Base-by-base conservation (phyloP, 2,888 invertebrate species). In the Lasiommata megera region DNA sequence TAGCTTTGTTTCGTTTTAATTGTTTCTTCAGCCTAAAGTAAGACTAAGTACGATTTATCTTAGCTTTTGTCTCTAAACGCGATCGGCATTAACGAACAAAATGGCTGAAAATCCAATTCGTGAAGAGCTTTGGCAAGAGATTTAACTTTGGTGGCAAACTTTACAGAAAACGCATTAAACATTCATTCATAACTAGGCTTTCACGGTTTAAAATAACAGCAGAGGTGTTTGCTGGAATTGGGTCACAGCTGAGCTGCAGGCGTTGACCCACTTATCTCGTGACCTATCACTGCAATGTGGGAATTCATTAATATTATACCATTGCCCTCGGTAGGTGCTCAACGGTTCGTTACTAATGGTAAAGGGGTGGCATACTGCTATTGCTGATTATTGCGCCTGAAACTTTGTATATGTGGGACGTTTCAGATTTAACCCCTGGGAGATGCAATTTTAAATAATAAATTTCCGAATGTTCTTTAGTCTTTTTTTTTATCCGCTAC, bases 231-330 rank as follows among this genome's bases (percentile, higher is more conserved):
- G 59, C 58, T 47, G 53, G 53, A 64, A 61, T 58, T 59, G 46
- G 65, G 66, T 72, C 71, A 53, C 58, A 63, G 54, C 62, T 60
- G 63, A 60, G 52, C 59, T 62, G 63, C 63, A 64, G 59, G n/a
- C 59, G 36, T 50, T 54, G 63, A 58, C 63, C 63, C 55, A 63
- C 56, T 63, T 63, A 50, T 57, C 47, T 29, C 37, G 18, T 58
- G 61, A 63, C 61, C 56, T 61, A 57, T 55, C 50, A 37, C 40
- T 54, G 46, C 36, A 31, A 58, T 52, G 36, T 51, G 37, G 18
- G 55, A 58, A 55, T 43, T 53, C 44, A 46, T 46, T 17, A n/a
- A 41, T 41, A 29, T 1, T 38, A 23, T 37, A n/a, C 7, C 3
- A 52, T 52, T 40, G 31, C 40, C 8, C 23, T 17, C 14, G 11